Evolutionary conservation across 2,113 vertebrate genomes (phyloP).

Genomic region (Tiliqua scincoides): DNA sequence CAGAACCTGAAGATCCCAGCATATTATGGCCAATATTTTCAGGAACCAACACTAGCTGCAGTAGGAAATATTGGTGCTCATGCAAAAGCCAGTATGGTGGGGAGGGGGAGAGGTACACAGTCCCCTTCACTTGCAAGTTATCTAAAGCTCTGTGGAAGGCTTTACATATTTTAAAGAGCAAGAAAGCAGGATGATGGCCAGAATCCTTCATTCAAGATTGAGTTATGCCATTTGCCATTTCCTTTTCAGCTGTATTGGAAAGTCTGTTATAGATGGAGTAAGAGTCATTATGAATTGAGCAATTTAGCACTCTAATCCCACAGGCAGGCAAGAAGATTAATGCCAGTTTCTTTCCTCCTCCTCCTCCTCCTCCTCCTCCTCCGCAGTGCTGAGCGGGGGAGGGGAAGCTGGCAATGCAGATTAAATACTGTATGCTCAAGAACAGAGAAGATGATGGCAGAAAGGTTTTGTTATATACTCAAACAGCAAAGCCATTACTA

Average conservation of each 20-base stretch:
- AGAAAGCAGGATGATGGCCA: neutral
- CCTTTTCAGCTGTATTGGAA: neutral
- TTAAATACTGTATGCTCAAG: constrained; percentile 9
- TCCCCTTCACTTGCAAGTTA: too few species aligned
- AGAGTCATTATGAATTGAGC: constrained; percentile 33
- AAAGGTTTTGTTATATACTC: neutral
- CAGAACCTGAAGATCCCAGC: neutral
- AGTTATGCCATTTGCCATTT: constrained; percentile 11
- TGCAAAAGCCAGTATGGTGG: neutral
- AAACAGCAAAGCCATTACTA: neutral
- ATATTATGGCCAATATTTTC: constrained; percentile 10
- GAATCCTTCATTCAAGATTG: neutral
- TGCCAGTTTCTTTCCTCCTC: constrained; percentile 2
- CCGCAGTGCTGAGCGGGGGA: constrained; percentile 1
- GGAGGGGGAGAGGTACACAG: too few species aligned
- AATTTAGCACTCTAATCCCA: constrained; percentile 32
- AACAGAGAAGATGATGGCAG: neutral
- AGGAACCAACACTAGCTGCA: neutral
- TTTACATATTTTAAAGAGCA: neutral
- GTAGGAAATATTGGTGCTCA: neutral
- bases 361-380: neutral
- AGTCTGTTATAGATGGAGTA: neutral
- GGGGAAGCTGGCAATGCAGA: neutral
- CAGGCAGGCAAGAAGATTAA: constrained; percentile 24
- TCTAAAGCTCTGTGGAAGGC: neutral